phyloP scores from a whole-genome alignment of 2,888 invertebrate species.

The Ochropleura plecta region DNA sequence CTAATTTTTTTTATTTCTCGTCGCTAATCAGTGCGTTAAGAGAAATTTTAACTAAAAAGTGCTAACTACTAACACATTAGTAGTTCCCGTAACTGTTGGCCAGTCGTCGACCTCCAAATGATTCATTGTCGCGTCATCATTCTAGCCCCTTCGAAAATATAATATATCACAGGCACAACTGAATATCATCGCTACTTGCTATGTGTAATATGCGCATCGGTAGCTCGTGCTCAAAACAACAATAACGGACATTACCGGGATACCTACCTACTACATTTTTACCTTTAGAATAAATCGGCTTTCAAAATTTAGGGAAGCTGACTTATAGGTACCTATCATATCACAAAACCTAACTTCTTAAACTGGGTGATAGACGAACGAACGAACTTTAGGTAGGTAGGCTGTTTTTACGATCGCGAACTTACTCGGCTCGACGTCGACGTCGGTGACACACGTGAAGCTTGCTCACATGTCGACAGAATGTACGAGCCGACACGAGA shows the following conservation, averaged over 20 bases:
- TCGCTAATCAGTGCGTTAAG: too few species aligned
- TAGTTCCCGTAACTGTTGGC: neutral
- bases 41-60: neutral
- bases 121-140: neutral
- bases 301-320: neutral
- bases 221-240: neutral
- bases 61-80: neutral
- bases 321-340: neutral
- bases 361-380: too few species aligned
- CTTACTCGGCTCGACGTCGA: too few species aligned
- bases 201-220: neutral
- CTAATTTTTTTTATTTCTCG: too few species aligned
- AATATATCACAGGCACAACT: neutral
- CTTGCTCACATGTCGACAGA: too few species aligned
- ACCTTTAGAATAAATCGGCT: neutral
- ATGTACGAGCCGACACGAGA: too few species aligned
- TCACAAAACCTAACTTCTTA: neutral
- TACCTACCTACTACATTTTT: neutral
- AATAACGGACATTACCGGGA: neutral
- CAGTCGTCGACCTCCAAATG: conserved; percentile 7
- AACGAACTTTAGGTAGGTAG: too few species aligned
- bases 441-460: too few species aligned
- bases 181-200: neutral
- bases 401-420: too few species aligned
- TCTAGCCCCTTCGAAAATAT: neutral